phyloP scores from a whole-genome alignment of 1,140 invertebrate species.

The Steinernema khuongi region DNA sequence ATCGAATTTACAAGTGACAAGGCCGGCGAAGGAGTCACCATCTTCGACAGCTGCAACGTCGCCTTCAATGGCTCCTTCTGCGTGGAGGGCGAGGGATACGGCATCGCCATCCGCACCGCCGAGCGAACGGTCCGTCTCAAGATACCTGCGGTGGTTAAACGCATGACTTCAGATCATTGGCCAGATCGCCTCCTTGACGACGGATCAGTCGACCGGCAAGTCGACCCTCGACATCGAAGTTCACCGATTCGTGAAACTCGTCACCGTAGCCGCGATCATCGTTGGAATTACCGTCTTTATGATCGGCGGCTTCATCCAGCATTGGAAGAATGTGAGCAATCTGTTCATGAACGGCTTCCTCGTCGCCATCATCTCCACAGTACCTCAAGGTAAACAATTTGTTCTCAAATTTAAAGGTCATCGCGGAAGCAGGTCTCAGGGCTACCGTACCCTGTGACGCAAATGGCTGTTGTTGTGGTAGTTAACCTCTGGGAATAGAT shows the following conservation, averaged over 20 bases:
- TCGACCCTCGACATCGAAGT: conserved; percentile 28
- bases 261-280: conserved; percentile 33
- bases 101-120: conserved; percentile 33
- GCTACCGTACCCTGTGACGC: too few species aligned
- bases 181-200: conserved; percentile 37
- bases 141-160: not conserved
- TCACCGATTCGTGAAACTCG: conserved; percentile 32
- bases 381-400: conserved; percentile 29
- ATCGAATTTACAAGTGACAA: conserved; percentile 25
- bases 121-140: conserved; percentile 21
- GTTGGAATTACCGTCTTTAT: conserved; percentile 30
- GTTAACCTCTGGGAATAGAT: too few species aligned
- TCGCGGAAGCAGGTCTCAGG: too few species aligned
- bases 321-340: conserved; percentile 26
- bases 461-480: too few species aligned
- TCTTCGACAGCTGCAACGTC: conserved; percentile 37
- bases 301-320: conserved; percentile 24
- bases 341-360: conserved; percentile 35
- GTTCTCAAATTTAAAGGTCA: too few species aligned
- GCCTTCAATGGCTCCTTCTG: conserved; percentile 41
- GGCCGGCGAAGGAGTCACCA: not conserved
- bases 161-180: conserved; percentile 32
- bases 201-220: conserved; percentile 28
- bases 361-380: conserved; percentile 35
- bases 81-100: conserved; percentile 36